Base-by-base conservation (phyloP, 1,140 invertebrate genomes). In the Coboldia fuscipes region DNA sequence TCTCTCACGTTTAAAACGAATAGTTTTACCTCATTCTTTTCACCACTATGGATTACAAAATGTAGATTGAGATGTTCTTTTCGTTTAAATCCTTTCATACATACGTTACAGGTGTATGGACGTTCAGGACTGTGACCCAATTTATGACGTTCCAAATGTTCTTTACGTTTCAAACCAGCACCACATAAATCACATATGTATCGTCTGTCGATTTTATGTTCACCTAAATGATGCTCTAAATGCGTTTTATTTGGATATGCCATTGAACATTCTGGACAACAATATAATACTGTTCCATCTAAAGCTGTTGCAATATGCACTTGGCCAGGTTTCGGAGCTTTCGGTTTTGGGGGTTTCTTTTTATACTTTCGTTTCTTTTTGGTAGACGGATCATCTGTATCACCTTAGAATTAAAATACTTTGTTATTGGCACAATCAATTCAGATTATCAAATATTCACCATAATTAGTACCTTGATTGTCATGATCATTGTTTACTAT, bases 11-110 rank as follows among this genome's bases (percentile, higher is more conserved):
- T 28, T 27, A 27, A 27, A 10, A n/a, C n/a, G n/a, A n/a, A n/a
- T n/a, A n/a, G n/a, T 26, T 6, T 33, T 20, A 72, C 66, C 50
- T 82, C 75, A 2, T 75, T 78, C 53, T 84, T 84, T 43, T 80
- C 72, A 14, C 75, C 76, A 4, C 75, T 77, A 52, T 80, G 76
- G 45, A 80, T 80, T 34, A 80, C 74, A 41, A 72, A 73, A 54
- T 82, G 76, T 26, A 79, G 57, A 53, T 77, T 78, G 34, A 82
- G 56, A 45, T 82, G 77, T 44, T 82, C 77, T 55, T 79, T 76
- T 30, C 76, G 59, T 51, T 82, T 80, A 54, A 80, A 82, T 3
- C 70, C 72, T 50, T 82, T 80, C 53, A 69, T 63, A 48, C 76
- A 82, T 9, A 77, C 68, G 13, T 66, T 65, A 54, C 77, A 82